A percentile compares a stretch with the other conserved stretches of the same genome.
phyloP scores from a whole-genome alignment of 37 sponge, comb jelly and placozoan genomes.

The Eunapius fragilis region DNA sequence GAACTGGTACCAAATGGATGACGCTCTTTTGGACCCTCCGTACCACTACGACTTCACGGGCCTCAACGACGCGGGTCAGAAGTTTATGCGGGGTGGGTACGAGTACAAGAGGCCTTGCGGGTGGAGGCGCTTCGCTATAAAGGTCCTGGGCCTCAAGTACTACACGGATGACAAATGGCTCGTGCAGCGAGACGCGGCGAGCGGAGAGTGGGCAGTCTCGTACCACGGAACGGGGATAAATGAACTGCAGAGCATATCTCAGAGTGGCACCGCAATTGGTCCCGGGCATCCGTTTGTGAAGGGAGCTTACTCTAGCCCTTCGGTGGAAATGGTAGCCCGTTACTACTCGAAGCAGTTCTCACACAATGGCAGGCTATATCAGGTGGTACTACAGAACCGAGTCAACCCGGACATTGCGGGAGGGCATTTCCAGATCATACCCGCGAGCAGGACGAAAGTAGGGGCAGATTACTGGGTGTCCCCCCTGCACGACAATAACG shows the following conservation, averaged over 20 bases:
- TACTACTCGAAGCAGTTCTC: conserved; percentile 13
- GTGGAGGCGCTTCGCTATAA: conserved; percentile 46
- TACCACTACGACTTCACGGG: conserved; percentile 48
- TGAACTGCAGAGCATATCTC: not conserved
- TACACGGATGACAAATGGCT: conserved; percentile 43
- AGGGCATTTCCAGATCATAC: conserved; percentile 2
- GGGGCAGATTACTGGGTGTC: conserved; percentile 15
- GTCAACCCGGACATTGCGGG: conserved; percentile 20
- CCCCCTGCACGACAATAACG: not conserved
- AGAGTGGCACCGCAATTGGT: conserved; percentile 2
- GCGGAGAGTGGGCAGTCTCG: conserved; percentile 46
- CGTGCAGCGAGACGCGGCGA: not conserved
- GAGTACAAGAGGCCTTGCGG: conserved; percentile 49
- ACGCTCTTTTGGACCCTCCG: not conserved
- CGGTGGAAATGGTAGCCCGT: conserved; percentile 20
- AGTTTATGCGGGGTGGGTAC: conserved; percentile 39
- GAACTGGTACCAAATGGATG: conserved; percentile 17
- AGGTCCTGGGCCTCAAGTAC: conserved; percentile 10
- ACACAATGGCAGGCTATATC: conserved; percentile 10
- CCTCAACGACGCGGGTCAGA: conserved; percentile 21
- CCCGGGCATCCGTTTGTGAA: conserved; percentile 10
- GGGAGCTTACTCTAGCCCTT: conserved; percentile 38
- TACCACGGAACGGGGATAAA: conserved; percentile 30
- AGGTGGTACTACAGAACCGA: conserved; percentile 45
- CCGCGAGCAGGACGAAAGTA: not conserved